These are phyloP conservation scores for Clavelina lepadiformis DNA, from an alignment of 23 tunicate genomes.

Conservation along the genomic window DNA sequence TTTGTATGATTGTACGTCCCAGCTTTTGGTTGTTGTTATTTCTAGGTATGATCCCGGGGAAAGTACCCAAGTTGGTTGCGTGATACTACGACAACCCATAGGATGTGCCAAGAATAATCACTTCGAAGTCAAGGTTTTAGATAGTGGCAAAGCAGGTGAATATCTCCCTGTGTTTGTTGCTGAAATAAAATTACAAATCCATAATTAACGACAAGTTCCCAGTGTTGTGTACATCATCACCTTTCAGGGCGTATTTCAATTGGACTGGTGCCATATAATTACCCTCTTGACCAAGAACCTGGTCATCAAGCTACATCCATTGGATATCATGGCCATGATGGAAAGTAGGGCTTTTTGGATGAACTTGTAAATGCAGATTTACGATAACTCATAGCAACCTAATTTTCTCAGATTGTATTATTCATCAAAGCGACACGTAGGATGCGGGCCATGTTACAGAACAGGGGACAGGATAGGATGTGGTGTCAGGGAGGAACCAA, in stretches of 20 bases:
- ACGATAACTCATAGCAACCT: no score
- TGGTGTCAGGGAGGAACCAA: slow-evolving; percentile 29
- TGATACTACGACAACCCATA: slow-evolving; percentile 22
- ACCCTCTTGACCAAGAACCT: slow-evolving; percentile 17
- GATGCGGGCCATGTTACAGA: slow-evolving; percentile 22
- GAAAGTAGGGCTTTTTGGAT: slow-evolving; percentile 26
- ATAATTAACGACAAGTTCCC: not conserved
- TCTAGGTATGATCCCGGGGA: slow-evolving; percentile 14
- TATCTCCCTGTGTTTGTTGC: not conserved
- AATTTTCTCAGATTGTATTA: no score
- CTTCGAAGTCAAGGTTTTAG: slow-evolving; percentile 45
- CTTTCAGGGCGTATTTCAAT: slow-evolving; percentile 30
- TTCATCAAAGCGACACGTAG: no score
- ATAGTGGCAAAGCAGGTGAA: slow-evolving; percentile 18
- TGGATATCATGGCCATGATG: slow-evolving; percentile 53
- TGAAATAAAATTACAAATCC: not conserved
- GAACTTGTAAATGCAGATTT: no score
- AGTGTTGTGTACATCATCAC: not conserved
- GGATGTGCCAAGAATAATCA: slow-evolving; percentile 26
- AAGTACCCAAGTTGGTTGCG: slow-evolving; percentile 16
- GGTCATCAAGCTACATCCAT: slow-evolving; percentile 22
- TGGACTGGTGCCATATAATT: slow-evolving; percentile 43
- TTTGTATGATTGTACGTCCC: no score
- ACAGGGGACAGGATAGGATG: slow-evolving; percentile 57
- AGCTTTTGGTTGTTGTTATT: not conserved